A percentile compares a stretch with the other conserved stretches of the same genome.
Evolutionary conservation across 1,140 invertebrate genomes (phyloP).

Genomic region (Procambarus virginalis): DNA sequence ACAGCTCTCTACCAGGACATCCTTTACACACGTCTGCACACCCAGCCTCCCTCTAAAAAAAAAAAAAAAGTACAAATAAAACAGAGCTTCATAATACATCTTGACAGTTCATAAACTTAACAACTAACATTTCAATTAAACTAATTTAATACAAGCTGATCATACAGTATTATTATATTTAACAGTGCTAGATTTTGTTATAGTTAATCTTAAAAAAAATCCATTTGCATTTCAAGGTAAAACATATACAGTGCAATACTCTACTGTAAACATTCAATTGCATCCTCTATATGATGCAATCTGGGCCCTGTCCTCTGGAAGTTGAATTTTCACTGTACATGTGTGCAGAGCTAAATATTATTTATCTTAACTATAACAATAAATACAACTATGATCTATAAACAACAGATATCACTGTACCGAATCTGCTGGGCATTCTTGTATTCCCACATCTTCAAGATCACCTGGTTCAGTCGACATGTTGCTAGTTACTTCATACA

Average conservation of each 20-base stretch:
- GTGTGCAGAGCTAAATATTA: neutral
- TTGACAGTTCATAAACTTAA: neutral
- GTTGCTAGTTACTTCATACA: neutral
- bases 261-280: too few species aligned
- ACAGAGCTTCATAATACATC: neutral
- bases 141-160: neutral
- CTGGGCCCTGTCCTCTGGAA: too few species aligned
- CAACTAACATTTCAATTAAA: neutral
- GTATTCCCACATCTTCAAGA: neutral
- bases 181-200: too few species aligned
- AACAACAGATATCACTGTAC: neutral
- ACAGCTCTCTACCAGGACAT: slow-evolving; percentile 38
- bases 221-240: too few species aligned
- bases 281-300: too few species aligned
- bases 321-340: neutral
- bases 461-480: neutral
- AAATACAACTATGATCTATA: too few species aligned
- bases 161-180: too few species aligned
- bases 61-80: neutral
- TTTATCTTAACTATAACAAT: neutral
- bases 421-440: neutral
- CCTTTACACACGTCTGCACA: slow-evolving; percentile 17
- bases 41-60: slow-evolving; percentile 19
- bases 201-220: too few species aligned
- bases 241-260: too few species aligned